Evolutionary conservation across 1,140 invertebrate genomes (phyloP).

Genomic region (Carposina sasakii): DNA sequence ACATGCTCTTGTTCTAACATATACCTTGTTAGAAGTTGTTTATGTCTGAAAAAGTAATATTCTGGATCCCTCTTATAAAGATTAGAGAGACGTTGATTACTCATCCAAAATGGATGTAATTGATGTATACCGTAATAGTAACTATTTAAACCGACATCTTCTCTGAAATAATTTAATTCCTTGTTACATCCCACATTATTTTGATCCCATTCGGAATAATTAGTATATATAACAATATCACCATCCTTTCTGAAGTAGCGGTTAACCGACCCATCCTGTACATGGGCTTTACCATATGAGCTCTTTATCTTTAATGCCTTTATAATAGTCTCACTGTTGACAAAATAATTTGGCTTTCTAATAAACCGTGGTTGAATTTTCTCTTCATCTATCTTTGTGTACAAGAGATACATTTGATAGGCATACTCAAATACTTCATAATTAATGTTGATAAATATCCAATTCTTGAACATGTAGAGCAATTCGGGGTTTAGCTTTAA

Average conservation of each 20-base stretch:
- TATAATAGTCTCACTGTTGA: conserved; percentile 49
- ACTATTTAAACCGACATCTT: conserved; percentile 81
- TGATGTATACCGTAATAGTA: conserved; percentile 81
- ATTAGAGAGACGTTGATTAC: conserved; percentile 69
- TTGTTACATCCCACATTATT: conserved; percentile 72
- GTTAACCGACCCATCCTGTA: conserved; percentile 30
- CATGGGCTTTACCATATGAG: conserved; percentile 36
- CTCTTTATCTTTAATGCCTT: conserved; percentile 46
- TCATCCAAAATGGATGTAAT: conserved; percentile 79
- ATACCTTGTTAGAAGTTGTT: conserved; percentile 78
- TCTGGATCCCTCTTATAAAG: conserved; percentile 75
- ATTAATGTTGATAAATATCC: conserved; percentile 42
- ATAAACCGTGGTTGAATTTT: conserved; percentile 43
- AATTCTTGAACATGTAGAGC: conserved; percentile 27
- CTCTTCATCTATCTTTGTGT: conserved; percentile 19
- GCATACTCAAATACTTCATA: conserved; percentile 47
- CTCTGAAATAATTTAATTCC: conserved; percentile 80
- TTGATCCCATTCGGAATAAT: conserved; percentile 74
- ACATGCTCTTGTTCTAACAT: conserved; percentile 78
- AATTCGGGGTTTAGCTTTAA: conserved; percentile 30
- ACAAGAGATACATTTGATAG: conserved; percentile 29
- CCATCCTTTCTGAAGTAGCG: conserved; percentile 40
- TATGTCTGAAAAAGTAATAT: conserved; percentile 74
- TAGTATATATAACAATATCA: conserved; percentile 59
- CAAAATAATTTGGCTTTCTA: conserved; percentile 50